These are phyloP conservation scores for Octonoba sinensis DNA, from an alignment of 2,888 invertebrate species.

Conservation along the genomic window DNA sequence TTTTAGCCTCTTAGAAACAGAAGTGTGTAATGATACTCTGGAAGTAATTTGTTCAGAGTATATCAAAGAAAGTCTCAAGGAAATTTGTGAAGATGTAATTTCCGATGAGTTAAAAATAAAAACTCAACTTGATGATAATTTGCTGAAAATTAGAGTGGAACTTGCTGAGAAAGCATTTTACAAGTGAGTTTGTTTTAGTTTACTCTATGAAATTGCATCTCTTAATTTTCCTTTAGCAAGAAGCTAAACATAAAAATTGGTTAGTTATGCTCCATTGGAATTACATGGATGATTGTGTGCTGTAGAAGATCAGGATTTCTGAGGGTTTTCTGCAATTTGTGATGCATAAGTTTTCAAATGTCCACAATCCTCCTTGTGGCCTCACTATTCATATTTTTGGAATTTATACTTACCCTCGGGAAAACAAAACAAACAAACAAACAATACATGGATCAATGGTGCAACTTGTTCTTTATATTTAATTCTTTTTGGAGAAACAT, in stretches of 20 bases:
- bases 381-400: too few species aligned
- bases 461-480: too few species aligned
- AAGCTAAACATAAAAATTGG: not conserved
- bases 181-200: constrained; percentile 17
- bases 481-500: too few species aligned
- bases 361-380: too few species aligned
- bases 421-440: too few species aligned
- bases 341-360: too few species aligned
- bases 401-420: too few species aligned
- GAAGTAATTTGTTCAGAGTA: constrained; percentile 31
- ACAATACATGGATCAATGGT: too few species aligned
- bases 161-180: constrained; percentile 21
- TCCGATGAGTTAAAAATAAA: constrained; percentile 13
- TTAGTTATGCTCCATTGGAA: too few species aligned
- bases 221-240: not conserved
- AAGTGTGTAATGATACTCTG: not conserved
- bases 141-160: constrained; percentile 1
- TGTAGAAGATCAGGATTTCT: too few species aligned
- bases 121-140: constrained; percentile 10
- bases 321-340: too few species aligned
- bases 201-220: not conserved
- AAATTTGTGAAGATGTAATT: constrained; percentile 27
- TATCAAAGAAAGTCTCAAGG: constrained; percentile 15
- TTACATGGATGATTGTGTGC: too few species aligned
- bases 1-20: not conserved